Evolutionary conservation across 2,113 vertebrate species (phyloP).

Genomic region (Chamaea fasciata): DNA sequence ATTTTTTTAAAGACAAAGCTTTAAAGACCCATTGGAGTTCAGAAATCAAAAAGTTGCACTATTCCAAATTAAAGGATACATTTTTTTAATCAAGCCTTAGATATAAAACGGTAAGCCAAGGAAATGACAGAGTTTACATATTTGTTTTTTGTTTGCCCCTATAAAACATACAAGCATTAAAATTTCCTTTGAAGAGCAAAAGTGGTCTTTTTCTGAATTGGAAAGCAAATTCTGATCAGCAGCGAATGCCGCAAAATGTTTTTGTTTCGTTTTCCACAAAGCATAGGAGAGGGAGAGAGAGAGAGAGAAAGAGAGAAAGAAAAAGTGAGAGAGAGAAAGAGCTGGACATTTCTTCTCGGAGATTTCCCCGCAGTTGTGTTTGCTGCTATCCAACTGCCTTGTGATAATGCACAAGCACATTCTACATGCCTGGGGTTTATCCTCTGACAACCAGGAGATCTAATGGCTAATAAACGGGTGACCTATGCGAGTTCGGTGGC

Average conservation of each 20-base stretch:
- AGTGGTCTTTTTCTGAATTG: constrained; percentile 84
- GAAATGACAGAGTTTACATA: constrained; percentile 69
- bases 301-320: constrained; percentile 63
- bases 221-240: constrained; percentile 82
- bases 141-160: constrained; percentile 68
- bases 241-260: constrained; percentile 72
- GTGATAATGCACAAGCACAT: constrained; percentile 63
- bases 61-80: constrained; percentile 68
- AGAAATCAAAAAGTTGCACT: constrained; percentile 71
- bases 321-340: constrained; percentile 70
- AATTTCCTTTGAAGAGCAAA: constrained; percentile 79
- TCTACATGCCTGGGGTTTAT: constrained; percentile 68
- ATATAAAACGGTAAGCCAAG: constrained; percentile 79
- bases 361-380: constrained; percentile 57
- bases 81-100: constrained; percentile 69
- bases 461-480: constrained; percentile 71
- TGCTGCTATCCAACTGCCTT: constrained; percentile 74
- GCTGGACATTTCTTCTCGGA: constrained; percentile 61
- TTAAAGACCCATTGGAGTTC: constrained; percentile 72
- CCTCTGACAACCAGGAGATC: constrained; percentile 68
- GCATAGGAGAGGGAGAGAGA: constrained; percentile 70
- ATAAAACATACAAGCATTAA: constrained; percentile 77
- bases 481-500: constrained; percentile 70
- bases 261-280: constrained; percentile 80
- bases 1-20: constrained; percentile 68